Evolutionary conservation across 2,888 invertebrate genomes (phyloP), one percentile per base, ranked within the genome.

Genomic region (Scrobipalpa costella): DNA sequence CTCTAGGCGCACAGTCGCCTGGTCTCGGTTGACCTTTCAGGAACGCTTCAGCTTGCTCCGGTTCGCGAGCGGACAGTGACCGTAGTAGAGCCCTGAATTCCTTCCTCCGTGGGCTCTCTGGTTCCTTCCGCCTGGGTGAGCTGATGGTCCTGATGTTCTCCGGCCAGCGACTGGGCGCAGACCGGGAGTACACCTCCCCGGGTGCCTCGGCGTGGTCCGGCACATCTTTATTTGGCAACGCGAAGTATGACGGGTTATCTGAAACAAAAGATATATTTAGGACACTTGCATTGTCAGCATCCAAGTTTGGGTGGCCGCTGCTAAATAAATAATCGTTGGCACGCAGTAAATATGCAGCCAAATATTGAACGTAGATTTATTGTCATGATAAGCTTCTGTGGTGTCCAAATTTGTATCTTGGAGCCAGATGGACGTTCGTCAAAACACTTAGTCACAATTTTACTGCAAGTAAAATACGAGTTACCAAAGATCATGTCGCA

Each of bases 181-280:
- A 95, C 50, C 92, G 90, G 69, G 94, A 92, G 69, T 94, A 93
- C 67, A 94, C 91, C 66, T 93, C 93, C 64, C 44, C 63, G 0
- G 61, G 75, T 13, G 81, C 68, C 34, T 81, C 83, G 27, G 78
- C 78, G 69, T 77, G 81, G 64, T 88, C 86, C 7, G 85, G 73
- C 63, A 85, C 86, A 82, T 90, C 86, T 70, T 89, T 92, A 76
- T 93, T 91, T 70, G 93, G 92, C 74, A 95, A 85, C 75, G 95
- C 93, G 84, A 96, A 96, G 83, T 96, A 96, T 68, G 95, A 95
- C 57, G 95, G 95, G 85, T 95, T 96, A 88, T 95, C 95, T 95
- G 93, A 72, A 93, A 91, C 82, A 89, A 79, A 73, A 36, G 8
- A 63, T 47, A 57, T 13, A 27, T 49, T 55, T 17, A 59, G 38